phyloP scores from a whole-genome alignment of 1,140 invertebrate species.

The Eciton burchellii region DNA sequence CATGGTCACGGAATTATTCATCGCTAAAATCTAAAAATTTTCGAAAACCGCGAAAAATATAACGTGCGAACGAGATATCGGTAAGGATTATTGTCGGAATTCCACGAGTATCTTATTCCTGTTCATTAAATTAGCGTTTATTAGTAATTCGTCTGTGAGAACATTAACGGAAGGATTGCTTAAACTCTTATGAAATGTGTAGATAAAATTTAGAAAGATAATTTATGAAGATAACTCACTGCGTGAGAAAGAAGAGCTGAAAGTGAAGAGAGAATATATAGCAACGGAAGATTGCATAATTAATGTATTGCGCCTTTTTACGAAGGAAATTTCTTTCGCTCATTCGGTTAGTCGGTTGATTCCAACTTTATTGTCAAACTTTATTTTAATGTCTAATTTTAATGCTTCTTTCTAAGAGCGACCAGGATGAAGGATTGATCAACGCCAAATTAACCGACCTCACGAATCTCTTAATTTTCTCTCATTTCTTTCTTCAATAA shows the following conservation, averaged over 20 bases:
- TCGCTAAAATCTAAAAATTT: conserved; percentile 7
- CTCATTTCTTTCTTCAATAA: conserved; percentile 17
- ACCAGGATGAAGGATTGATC: conserved; percentile 32
- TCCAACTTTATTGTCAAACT: conserved; percentile 23
- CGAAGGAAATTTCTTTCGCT: neutral
- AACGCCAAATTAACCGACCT: conserved; percentile 43
- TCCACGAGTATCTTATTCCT: no score
- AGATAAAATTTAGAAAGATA: neutral
- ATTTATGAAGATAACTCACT: neutral
- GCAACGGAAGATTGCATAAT: conserved; percentile 18
- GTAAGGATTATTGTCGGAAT: no score
- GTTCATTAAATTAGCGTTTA: no score
- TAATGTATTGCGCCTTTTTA: neutral
- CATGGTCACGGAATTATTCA: neutral
- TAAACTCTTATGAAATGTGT: conserved; percentile 5
- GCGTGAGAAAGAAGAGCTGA: neutral
- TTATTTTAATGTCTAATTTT: conserved; percentile 34
- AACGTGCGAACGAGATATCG: no score
- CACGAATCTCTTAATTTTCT: conserved; percentile 39
- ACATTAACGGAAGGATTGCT: no score
- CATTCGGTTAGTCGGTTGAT: neutral
- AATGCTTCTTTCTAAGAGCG: neutral
- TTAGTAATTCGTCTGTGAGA: no score
- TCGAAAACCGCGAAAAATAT: neutral
- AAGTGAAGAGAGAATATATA: neutral